phyloP scores from a whole-genome alignment of 1,140 invertebrate species.

The Oedothorax gibbosus region DNA sequence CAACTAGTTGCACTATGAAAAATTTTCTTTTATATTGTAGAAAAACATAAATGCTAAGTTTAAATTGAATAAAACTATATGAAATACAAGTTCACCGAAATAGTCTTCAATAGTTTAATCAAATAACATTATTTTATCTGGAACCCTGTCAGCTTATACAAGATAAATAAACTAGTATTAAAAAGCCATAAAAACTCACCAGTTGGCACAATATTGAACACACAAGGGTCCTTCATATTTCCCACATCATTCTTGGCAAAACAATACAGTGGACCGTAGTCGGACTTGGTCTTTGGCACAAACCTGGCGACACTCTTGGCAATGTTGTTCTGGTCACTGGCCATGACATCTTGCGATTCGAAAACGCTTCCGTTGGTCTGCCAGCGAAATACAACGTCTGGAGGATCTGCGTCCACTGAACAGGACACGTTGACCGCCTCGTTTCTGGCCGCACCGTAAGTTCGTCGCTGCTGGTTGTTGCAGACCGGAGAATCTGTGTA shows the following conservation, averaged over 20 bases:
- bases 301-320: conserved; percentile 76
- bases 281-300: conserved; percentile 81
- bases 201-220: conserved; percentile 90
- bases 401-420: conserved; percentile 88
- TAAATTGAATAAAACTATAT: too few species aligned
- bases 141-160: neutral
- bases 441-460: conserved; percentile 84
- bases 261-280: conserved; percentile 88
- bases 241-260: conserved; percentile 87
- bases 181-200: conserved; percentile 72
- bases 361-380: conserved; percentile 85
- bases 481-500: conserved; percentile 85
- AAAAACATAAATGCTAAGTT: too few species aligned
- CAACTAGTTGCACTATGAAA: too few species aligned
- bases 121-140: neutral
- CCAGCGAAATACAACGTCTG: conserved; percentile 84
- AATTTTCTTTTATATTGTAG: too few species aligned
- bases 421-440: conserved; percentile 82
- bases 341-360: conserved; percentile 1
- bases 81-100: too few species aligned
- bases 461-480: conserved; percentile 77
- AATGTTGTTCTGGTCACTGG: conserved; percentile 64
- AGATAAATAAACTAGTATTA: neutral
- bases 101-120: neutral
- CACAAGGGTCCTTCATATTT: conserved; percentile 79